A percentile compares a stretch with the other conserved stretches of the same genome.
Evolutionary conservation across 2,113 vertebrate species (phyloP).

Genomic region (Vimba vimba): DNA sequence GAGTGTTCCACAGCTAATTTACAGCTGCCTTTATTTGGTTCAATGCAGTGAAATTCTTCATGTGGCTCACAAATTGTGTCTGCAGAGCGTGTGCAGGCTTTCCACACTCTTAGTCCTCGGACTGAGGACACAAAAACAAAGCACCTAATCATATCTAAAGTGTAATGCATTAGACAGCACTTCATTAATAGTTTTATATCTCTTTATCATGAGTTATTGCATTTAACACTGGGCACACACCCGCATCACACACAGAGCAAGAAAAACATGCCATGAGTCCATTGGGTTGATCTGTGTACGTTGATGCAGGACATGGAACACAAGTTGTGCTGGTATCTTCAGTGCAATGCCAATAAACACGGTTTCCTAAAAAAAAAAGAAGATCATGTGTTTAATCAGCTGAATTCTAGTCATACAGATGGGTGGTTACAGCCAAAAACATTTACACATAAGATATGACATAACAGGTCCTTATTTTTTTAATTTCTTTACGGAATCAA

Average conservation of each 20-base stretch:
- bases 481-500: too few species aligned
- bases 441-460: too few species aligned
- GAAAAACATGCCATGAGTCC: not conserved
- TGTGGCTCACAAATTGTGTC: not conserved
- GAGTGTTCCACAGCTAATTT: slow-evolving; percentile 33
- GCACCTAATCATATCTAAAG: not conserved
- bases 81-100: not conserved
- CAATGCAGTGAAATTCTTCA: not conserved
- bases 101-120: not conserved
- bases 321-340: slow-evolving; percentile 2
- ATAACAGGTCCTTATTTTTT: too few species aligned
- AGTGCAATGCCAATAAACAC: slow-evolving; percentile 42
- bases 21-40: slow-evolving; percentile 34
- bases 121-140: not conserved
- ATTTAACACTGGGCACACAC: slow-evolving; percentile 3
- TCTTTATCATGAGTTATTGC: not conserved
- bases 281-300: slow-evolving; percentile 44
- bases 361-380: not conserved
- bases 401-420: not conserved
- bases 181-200: too few species aligned
- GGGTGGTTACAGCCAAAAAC: too few species aligned
- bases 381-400: not conserved
- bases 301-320: slow-evolving; percentile 22
- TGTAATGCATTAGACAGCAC: not conserved
- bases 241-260: slow-evolving; percentile 43